These are phyloP conservation scores for Erinaceus europaeus DNA, from an alignment of 2,113 vertebrate species.

Conservation along the genomic window DNA sequence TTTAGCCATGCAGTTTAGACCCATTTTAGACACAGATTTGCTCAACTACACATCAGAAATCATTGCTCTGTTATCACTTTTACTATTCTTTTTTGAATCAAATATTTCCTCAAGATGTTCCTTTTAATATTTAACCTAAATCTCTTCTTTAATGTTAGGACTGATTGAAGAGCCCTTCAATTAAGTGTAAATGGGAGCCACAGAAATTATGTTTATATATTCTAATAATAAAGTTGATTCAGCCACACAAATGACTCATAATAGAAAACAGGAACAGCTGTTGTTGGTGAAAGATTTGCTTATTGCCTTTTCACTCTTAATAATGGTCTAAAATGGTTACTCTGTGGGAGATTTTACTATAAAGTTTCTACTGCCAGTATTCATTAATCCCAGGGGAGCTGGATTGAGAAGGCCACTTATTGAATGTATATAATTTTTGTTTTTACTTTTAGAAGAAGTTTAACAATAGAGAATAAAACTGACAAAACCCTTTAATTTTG, in stretches of 20 bases:
- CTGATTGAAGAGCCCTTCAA: background rate
- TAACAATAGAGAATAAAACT: background rate
- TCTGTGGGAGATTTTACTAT: background rate
- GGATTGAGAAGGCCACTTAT: background rate
- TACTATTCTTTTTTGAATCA: background rate
- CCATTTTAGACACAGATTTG: background rate
- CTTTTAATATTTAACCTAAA: background rate
- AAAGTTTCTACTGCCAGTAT: background rate
- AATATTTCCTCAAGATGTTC: background rate
- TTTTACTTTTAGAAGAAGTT: slow-evolving; percentile 12
- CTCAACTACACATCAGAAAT: background rate
- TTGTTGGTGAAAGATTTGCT: background rate
- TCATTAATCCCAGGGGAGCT: background rate
- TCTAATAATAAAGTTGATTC: slow-evolving; percentile 5
- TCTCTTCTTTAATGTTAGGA: background rate
- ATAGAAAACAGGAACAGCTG: background rate
- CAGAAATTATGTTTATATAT: background rate
- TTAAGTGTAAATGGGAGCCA: background rate
- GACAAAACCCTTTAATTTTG: background rate
- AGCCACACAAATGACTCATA: background rate
- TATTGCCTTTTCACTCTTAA: background rate
- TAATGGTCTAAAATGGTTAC: background rate
- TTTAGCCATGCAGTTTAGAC: background rate
- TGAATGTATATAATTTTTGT: background rate
- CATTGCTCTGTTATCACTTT: background rate